phyloP scores from a whole-genome alignment of 2,113 vertebrate genomes.

The Pelmatolapia mariae region DNA sequence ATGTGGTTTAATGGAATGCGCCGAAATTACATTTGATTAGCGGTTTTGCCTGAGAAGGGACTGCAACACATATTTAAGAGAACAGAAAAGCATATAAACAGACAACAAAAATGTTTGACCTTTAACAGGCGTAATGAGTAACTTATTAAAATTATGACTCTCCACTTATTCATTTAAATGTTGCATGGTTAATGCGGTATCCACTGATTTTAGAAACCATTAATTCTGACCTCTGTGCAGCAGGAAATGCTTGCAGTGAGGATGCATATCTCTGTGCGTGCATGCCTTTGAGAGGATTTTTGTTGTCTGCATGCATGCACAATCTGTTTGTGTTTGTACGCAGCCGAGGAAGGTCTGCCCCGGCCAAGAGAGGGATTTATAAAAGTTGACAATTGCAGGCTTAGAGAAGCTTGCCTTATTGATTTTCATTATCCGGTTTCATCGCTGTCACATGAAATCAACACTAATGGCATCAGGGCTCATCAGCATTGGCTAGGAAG shows the following conservation, averaged over 20 bases:
- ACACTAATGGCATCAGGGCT: slow-evolving; percentile 49
- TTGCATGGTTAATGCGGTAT: background rate
- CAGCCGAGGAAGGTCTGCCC: background rate
- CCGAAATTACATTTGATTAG: slow-evolving; percentile 8
- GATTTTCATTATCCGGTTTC: slow-evolving; percentile 60
- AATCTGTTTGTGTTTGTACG: background rate
- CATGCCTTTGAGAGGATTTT: background rate
- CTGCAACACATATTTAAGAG: background rate
- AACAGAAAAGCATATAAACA: background rate
- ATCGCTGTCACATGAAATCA: slow-evolving; percentile 56
- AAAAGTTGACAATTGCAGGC: slow-evolving; percentile 47
- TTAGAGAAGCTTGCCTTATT: slow-evolving; percentile 45
- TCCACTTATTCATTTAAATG: background rate
- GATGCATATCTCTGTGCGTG: background rate
- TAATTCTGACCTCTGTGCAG: background rate
- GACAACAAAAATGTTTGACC: background rate
- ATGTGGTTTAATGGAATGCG: background rate
- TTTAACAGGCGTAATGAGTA: background rate
- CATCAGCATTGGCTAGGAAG: slow-evolving; percentile 33
- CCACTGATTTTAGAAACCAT: background rate
- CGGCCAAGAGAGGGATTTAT: slow-evolving; percentile 33
- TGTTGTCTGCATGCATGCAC: background rate
- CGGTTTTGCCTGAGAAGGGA: background rate
- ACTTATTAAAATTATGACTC: background rate
- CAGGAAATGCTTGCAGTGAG: background rate